Conservation (phyloP, 2,888 invertebrate genomes). For the Branchellion lobata region DNA sequence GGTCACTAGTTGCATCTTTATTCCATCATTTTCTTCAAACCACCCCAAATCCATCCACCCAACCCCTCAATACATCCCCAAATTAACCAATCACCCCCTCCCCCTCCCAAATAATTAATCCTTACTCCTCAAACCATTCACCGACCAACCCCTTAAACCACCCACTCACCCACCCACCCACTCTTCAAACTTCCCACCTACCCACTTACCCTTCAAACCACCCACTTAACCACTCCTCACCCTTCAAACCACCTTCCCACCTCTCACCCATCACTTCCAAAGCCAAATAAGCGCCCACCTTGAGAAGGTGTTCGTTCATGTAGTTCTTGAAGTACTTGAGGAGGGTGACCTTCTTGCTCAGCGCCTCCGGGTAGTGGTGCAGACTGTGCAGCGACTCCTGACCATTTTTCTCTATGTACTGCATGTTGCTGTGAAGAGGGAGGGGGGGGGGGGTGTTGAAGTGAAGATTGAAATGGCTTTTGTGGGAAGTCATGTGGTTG, state of each 20-base stretch:
- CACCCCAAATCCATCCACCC: no score
- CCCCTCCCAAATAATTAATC: no score
- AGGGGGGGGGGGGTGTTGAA: slow-evolving; percentile 14
- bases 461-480: background rate
- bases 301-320: slow-evolving; percentile 85
- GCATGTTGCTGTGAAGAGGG: slow-evolving; percentile 71
- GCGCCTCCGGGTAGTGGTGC: slow-evolving; percentile 74
- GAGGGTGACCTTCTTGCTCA: slow-evolving; percentile 93
- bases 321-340: slow-evolving; percentile 94
- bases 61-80: no score
- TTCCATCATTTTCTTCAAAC: no score
- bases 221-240: slow-evolving; percentile 83
- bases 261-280: no score
- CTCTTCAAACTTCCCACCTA: slow-evolving; percentile 75
- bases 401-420: slow-evolving; percentile 89
- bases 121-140: no score
- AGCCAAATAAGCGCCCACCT: slow-evolving; percentile 56
- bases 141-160: no score
- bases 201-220: background rate
- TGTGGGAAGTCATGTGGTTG: background rate
- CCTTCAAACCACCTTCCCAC: slow-evolving; percentile 67
- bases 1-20: no score
- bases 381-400: slow-evolving; percentile 86
- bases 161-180: slow-evolving; percentile 87
- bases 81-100: no score